Conservation (phyloP, 2,113 vertebrate genomes). For the Passer montanus region DNA sequence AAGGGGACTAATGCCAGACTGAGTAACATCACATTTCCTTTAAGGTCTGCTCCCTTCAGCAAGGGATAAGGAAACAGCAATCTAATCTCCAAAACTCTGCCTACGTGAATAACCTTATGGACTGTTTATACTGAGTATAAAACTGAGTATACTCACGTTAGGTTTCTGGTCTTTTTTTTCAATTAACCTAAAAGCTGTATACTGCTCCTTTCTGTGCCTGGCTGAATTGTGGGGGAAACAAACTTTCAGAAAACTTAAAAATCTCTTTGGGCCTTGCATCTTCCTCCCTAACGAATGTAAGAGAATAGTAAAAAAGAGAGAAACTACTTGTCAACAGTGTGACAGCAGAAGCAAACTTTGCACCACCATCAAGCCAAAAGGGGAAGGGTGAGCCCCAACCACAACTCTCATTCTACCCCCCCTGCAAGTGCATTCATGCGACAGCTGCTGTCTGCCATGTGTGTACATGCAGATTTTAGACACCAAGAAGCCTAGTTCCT, state of each 20-base stretch:
- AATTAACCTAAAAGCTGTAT: background rate
- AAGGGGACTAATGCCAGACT: slow-evolving; percentile 1
- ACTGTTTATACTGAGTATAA: background rate
- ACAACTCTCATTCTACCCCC: background rate
- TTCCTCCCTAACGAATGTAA: background rate
- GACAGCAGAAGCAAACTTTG: background rate
- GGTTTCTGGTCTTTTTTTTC: background rate
- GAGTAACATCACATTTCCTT: slow-evolving; percentile 17
- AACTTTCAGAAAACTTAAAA: background rate
- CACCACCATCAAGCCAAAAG: background rate
- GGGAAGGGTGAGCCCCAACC: background rate
- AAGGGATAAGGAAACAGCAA: background rate
- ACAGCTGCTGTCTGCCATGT: background rate
- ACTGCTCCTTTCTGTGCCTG: background rate
- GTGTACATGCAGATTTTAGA: background rate
- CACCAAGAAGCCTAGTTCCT: background rate
- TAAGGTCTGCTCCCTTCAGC: background rate
- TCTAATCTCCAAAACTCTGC: background rate
- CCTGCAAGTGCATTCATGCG: background rate
- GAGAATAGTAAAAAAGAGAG: background rate
- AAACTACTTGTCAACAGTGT: background rate
- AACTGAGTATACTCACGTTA: background rate
- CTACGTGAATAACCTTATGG: background rate
- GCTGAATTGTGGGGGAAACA: background rate
- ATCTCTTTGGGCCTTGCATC: background rate